Base-by-base conservation (phyloP, 1,140 invertebrate genomes). In the Probaryconus sp. region DNA sequence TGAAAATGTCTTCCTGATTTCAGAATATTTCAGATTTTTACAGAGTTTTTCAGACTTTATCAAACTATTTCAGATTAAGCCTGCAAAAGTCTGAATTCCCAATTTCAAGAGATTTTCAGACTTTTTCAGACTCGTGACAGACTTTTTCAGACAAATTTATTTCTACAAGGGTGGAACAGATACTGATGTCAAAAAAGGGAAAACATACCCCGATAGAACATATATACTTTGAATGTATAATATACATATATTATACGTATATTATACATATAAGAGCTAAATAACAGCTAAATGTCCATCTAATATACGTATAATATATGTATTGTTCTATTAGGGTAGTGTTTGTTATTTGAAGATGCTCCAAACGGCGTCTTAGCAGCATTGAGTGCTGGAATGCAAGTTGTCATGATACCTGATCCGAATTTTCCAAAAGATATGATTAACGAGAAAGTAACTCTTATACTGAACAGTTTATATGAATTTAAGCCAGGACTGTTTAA, bases 171-270 rank as follows among this genome's bases (percentile, higher is more conserved):
- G 94, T 1, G 93, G 94, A 40, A 92, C 93, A 5, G 97, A 99
- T 88, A 90, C 92, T 2, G 96, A 97, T 68, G 95, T 99, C 0
- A 93, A 93, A 76, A 89, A 91, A 69, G 96, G 97, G 16, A 99
- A 99, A 89, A 97, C 97, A 7, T 91, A 92, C 64, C 97, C 97
- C 0, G 97, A 98, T 85, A 96, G n/a, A n/a, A n/a, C n/a, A n/a
- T n/a, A n/a, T n/a, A n/a, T n/a, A n/a, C n/a, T n/a, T n/a, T n/a
- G n/a, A n/a, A n/a, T n/a, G n/a, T n/a, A n/a, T n/a, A n/a, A n/a
- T n/a, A n/a, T n/a, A n/a, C n/a, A n/a, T n/a, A n/a, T n/a, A n/a
- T n/a, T n/a, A n/a, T n/a, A n/a, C n/a, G n/a, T n/a, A n/a, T n/a
- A n/a, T n/a, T n/a, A n/a, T n/a, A n/a, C n/a, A n/a, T n/a, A n/a